Base-by-base conservation (phyloP, 2,888 invertebrate genomes). In the Drosophila peninsularis region DNA sequence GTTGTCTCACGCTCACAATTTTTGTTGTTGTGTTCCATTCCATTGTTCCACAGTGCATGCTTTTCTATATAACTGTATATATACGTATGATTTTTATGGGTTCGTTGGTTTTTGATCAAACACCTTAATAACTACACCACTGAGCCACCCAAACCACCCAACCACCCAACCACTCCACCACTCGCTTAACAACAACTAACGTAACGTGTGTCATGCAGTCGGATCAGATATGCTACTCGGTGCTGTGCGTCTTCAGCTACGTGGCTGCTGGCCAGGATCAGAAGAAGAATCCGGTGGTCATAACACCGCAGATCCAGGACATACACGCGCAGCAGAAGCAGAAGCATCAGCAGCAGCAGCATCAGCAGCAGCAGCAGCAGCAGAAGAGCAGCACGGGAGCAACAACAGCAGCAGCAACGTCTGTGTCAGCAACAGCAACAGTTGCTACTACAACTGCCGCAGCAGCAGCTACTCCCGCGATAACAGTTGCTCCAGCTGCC, bases 181-280 rank as follows among this genome's bases (percentile, higher is more conserved):
- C n/a, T n/a, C n/a, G 62, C 55, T 39, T 66, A 56, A 66, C 64
- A 69, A 32, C 17, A 32, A 47, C 75, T 78, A 66, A 60, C 56
- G 39, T 64, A 62, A 64, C 47, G 54, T 54, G 54, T 39, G 64
- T 50, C 37, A 34, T 53, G 67, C 62, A 99, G 99, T 98, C 99
- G 92, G 98, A 99, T 93, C 98, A 99, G 93, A 99, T 99, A 91
- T 99, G 99, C 93, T 99, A 99, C 93, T 98, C 99, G 87, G 99
- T 99, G 73, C 94, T 99, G 86, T 99, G 99, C 94, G 98, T 99
- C 81, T 99, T 99, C 94, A 99, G 99, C 55, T 99, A 99, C 94
- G 96, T 99, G 91, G 99, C 99, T 71, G 99, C 99, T 62, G 98
- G 97, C 0, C 95, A 96, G 80, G 96, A 96, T 84, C 96, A 96